phyloP scores from a whole-genome alignment of 1,140 invertebrate species.

The Rhynchophorus ferrugineus region DNA sequence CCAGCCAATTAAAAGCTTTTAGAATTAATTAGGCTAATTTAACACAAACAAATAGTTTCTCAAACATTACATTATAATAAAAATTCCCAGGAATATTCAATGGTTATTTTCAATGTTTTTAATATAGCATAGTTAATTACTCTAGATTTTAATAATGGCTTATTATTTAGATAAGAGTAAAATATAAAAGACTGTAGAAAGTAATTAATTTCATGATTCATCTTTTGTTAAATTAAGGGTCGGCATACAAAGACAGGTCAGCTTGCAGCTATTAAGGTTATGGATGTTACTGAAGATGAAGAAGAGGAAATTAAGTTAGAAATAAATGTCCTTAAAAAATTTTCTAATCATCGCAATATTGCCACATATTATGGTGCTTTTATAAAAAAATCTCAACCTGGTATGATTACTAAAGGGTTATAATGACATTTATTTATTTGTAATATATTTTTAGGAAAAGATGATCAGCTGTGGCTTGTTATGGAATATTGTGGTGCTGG shows the following conservation, averaged over 20 bases:
- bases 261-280: constrained; percentile 98
- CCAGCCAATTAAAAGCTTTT: too few species aligned
- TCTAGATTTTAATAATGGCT: too few species aligned
- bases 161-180: too few species aligned
- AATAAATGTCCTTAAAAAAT: constrained; percentile 99
- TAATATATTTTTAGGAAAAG: constrained; percentile 52
- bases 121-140: too few species aligned
- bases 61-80: too few species aligned
- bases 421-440: not conserved
- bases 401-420: constrained; percentile 35
- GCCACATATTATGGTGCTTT: constrained; percentile 99
- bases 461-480: constrained; percentile 98
- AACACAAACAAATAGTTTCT: too few species aligned
- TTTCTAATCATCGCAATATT: constrained; percentile 98
- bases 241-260: constrained; percentile 99
- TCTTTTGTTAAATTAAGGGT: constrained; percentile 67
- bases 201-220: too few species aligned
- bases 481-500: constrained; percentile 99
- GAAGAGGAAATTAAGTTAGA: constrained; percentile 99
- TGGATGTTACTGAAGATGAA: constrained; percentile 99
- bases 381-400: constrained; percentile 97
- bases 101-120: too few species aligned
- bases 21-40: too few species aligned
- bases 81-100: too few species aligned
- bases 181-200: too few species aligned